Conservation (phyloP, 2,888 invertebrate species). For the Phalera bucephala region DNA sequence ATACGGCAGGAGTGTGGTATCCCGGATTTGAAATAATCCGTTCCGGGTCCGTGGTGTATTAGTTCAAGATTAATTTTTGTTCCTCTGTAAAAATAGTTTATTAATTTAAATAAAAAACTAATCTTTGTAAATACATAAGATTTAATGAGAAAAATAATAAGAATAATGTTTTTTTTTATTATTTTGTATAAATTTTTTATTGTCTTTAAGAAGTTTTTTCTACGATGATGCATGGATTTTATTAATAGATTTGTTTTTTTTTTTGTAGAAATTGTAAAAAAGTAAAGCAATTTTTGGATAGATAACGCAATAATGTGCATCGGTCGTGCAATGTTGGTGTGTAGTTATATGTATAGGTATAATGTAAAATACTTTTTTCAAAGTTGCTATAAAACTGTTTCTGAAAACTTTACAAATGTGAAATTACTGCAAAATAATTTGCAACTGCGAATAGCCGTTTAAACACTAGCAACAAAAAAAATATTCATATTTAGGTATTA, state of each 20-base stretch:
- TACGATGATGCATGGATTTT: conserved; percentile 44
- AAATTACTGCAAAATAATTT: neutral
- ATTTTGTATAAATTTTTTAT: conserved; percentile 68
- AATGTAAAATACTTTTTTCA: conserved; percentile 25
- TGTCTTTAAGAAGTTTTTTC: conserved; percentile 65
- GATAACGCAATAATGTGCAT: conserved; percentile 49
- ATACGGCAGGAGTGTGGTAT: conserved; percentile 64
- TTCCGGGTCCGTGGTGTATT: conserved; percentile 67
- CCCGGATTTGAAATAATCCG: conserved; percentile 60
- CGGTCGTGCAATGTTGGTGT: conserved; percentile 69
- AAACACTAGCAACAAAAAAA: too few relatives aligned
- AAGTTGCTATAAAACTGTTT: conserved; percentile 17
- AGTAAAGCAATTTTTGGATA: conserved; percentile 35
- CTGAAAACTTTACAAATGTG: neutral
- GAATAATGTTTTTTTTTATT: conserved; percentile 80
- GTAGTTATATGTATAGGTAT: conserved; percentile 47
- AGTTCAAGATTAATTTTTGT: conserved; percentile 75
- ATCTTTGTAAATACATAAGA: conserved; percentile 65
- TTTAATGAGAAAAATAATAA: conserved; percentile 47
- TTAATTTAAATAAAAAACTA: conserved; percentile 74
- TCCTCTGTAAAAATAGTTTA: conserved; percentile 78
- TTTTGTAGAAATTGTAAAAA: conserved; percentile 35
- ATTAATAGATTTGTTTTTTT: conserved; percentile 22
- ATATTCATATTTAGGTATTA: too few relatives aligned
- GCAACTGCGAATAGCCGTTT: neutral